Conservation (phyloP, 2,113 vertebrate genomes). For the Plectropomus leopardus region DNA sequence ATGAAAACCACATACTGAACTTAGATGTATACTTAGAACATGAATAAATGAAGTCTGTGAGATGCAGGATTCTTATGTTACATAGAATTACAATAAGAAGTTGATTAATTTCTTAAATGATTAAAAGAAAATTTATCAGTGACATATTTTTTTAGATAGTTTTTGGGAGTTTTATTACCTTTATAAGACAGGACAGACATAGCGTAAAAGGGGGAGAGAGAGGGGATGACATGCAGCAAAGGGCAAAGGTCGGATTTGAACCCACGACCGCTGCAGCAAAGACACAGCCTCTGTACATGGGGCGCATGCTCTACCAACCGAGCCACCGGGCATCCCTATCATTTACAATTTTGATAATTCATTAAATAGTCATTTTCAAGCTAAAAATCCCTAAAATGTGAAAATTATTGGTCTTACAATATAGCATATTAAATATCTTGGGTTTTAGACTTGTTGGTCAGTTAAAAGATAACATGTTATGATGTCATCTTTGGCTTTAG, state of each 20-base stretch:
- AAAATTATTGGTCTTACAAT: not conserved
- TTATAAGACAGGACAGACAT: too few species aligned
- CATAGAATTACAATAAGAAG: not conserved
- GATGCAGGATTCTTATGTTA: not conserved
- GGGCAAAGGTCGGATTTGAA: too few species aligned
- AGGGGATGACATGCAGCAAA: too few species aligned
- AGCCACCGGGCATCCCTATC: too few species aligned
- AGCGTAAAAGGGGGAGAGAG: too few species aligned
- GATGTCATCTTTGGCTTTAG: not conserved
- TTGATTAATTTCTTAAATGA: not conserved
- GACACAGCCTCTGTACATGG: too few species aligned
- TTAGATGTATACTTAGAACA: not conserved
- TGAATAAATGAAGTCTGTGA: not conserved
- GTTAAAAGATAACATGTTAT: not conserved
- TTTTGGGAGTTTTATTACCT: too few species aligned
- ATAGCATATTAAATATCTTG: too few species aligned
- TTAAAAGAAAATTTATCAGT: not conserved
- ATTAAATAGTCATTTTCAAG: not conserved
- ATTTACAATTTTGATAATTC: too few species aligned
- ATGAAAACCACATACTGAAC: not conserved
- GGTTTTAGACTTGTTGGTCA: not conserved
- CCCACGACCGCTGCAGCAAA: too few species aligned
- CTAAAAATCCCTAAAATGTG: not conserved
- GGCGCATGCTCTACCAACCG: too few species aligned
- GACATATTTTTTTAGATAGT: too few species aligned